Base-by-base conservation (phyloP, 2,888 invertebrate species). In the Lypha dubia region DNA sequence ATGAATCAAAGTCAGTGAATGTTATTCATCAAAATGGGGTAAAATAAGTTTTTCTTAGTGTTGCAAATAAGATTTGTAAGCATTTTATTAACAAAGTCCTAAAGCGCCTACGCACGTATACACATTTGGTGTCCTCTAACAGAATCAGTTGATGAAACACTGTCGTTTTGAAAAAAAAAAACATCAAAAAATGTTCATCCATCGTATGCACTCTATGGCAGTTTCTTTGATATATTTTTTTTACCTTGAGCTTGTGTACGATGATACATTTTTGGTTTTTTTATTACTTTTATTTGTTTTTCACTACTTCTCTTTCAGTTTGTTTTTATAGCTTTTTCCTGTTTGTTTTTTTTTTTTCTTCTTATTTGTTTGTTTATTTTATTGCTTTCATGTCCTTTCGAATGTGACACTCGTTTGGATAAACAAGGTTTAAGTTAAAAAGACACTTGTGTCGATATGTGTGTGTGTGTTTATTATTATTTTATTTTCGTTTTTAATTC, bases 401-500 rank as follows among this genome's bases (percentile, higher is more conserved):
- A 24, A 38, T 71, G 38, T 73, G 58, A 76, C 35, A 67, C 58
- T 71, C 24, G 24, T 46, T 65, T 65, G 38, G 38, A 8, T 41
- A 58, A 80, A 80, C 67, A 73, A 80, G 41, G 15, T 60, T 73
- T 67, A 58, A 73, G 38, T 67, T 80, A 49, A 79, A 73, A 79
- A 35, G 6, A n/a, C 17, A 51, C 49, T 20, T 75, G 11, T 56
- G 28, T 73, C 20, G 58, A 32, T 9, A 8, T 15, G 15, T 41
- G 17, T 63, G 51, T 46, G 51, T 44, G 53, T 41, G 51, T 38
- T 7, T 32, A 17, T 32, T 51, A 20, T 63, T 13, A 41, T 35
- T 35, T 46, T 67, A 56, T 67, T 67, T 63, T 58, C n/a, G 32
- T 32, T 17, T 35, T 76, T 28, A 44, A 58, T 76, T 24, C 17